phyloP scores from a whole-genome alignment of 2,113 vertebrate genomes.

The Ahaetulla prasina region DNA sequence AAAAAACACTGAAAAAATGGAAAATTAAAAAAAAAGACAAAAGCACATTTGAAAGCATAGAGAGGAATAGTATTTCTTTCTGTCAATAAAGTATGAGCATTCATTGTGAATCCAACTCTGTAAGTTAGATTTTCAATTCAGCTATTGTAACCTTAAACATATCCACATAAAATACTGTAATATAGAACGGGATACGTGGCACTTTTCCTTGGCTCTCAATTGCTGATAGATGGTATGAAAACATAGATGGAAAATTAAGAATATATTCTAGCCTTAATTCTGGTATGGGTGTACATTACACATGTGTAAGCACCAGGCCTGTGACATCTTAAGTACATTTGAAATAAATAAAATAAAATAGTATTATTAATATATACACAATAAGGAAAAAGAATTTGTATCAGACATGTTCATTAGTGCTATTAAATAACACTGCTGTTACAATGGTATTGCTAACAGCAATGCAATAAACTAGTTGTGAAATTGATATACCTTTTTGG shows the following conservation, averaged over 20 bases:
- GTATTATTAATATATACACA: neutral
- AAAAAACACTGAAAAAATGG: neutral
- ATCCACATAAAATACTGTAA: neutral
- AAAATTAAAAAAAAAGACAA: neutral
- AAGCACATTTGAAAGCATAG: neutral
- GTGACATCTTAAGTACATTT: neutral
- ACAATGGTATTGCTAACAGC: neutral
- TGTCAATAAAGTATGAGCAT: neutral
- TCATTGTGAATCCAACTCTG: neutral
- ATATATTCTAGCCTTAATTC: neutral
- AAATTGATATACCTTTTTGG: neutral
- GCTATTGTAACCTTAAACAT: neutral
- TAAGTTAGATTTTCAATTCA: neutral
- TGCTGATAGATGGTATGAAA: neutral
- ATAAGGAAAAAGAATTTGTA: neutral
- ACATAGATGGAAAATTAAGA: neutral
- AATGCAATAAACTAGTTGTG: neutral
- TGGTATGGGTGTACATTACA: neutral
- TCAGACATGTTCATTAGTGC: neutral
- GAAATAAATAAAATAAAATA: neutral
- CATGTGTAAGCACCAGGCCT: neutral
- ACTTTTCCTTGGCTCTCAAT: neutral
- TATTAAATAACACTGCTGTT: neutral
- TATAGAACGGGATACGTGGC: neutral
- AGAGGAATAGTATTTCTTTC: neutral